Percentiles rank a stretch among this genome's conserved stretches.
phyloP scores from a whole-genome alignment of 2,888 invertebrate species.

The Apocheima hispidaria region DNA sequence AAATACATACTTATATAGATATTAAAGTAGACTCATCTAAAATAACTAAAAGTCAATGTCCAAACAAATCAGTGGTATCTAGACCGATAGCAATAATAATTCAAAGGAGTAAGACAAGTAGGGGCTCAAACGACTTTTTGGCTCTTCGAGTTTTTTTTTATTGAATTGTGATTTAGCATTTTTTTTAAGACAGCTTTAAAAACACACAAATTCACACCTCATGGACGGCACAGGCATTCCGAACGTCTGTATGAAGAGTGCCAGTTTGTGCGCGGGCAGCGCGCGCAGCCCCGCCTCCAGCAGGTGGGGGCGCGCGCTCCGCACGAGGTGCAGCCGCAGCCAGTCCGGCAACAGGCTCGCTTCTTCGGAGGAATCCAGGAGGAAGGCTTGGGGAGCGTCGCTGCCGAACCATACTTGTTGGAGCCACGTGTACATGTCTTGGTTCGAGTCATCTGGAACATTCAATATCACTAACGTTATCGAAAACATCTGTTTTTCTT shows the following conservation, averaged over 20 bases:
- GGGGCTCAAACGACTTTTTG: too few relatives aligned
- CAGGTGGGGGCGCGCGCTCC: conserved; percentile 92
- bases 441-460: conserved; percentile 75
- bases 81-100: too few relatives aligned
- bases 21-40: too few relatives aligned
- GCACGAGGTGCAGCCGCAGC: conserved; percentile 95
- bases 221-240: conserved; percentile 96
- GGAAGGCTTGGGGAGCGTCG: conserved; percentile 91
- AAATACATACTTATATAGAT: too few relatives aligned
- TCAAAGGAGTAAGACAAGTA: too few relatives aligned
- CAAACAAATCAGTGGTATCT: too few relatives aligned
- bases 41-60: too few relatives aligned
- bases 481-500: too few relatives aligned
- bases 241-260: conserved; percentile 97
- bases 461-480: too few relatives aligned
- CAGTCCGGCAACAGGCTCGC: conserved; percentile 95
- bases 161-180: too few relatives aligned
- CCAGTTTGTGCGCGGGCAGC: conserved; percentile 94
- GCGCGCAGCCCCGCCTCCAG: conserved; percentile 95
- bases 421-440: conserved; percentile 89
- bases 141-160: too few relatives aligned
- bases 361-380: conserved; percentile 91
- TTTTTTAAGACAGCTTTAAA: not conserved
- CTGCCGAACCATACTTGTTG: conserved; percentile 91
- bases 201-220: conserved; percentile 78